These are phyloP conservation scores for Leptodirus hochenwartii DNA, from an alignment of 2,888 invertebrate species.

Conservation along the genomic window DNA sequence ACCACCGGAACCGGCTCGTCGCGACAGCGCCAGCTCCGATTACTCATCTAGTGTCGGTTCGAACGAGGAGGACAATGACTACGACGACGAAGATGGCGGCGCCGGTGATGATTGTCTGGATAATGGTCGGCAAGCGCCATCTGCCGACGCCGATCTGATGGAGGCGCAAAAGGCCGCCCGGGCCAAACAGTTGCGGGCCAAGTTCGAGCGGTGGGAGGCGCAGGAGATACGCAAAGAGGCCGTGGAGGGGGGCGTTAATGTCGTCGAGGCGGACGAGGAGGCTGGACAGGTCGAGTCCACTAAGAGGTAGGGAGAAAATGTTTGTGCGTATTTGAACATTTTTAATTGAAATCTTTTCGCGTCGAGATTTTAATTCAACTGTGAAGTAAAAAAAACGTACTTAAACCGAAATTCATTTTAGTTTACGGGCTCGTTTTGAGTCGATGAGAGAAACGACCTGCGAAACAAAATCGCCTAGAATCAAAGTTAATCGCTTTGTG, in stretches of 20 bases:
- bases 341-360: conserved; percentile 4
- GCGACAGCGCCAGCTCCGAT: conserved; percentile 25
- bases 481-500: conserved; percentile 82
- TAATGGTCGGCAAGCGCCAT: conserved; percentile 2
- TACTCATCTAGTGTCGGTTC: conserved; percentile 27
- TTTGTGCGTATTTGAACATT: too few species aligned
- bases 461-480: conserved; percentile 33
- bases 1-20: conserved; percentile 45
- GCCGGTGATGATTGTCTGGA: too few species aligned
- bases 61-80: conserved; percentile 27
- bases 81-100: conserved; percentile 17
- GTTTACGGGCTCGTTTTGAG: conserved; percentile 75
- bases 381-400: too few species aligned
- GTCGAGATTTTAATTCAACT: not conserved
- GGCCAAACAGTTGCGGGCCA: conserved; percentile 67
- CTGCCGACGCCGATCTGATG: conserved; percentile 9
- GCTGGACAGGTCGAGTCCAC: conserved; percentile 74
- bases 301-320: conserved; percentile 38
- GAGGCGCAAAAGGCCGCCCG: conserved; percentile 59
- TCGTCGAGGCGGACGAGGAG: conserved; percentile 37
- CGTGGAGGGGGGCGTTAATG: too few species aligned
- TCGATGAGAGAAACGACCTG: conserved; percentile 47
- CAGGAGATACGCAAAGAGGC: conserved; percentile 41
- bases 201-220: conserved; percentile 77
- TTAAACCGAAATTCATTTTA: conserved; percentile 22